These are phyloP conservation scores for Cololabis saira DNA, from an alignment of 2,113 vertebrate species.

Conservation along the genomic window DNA sequence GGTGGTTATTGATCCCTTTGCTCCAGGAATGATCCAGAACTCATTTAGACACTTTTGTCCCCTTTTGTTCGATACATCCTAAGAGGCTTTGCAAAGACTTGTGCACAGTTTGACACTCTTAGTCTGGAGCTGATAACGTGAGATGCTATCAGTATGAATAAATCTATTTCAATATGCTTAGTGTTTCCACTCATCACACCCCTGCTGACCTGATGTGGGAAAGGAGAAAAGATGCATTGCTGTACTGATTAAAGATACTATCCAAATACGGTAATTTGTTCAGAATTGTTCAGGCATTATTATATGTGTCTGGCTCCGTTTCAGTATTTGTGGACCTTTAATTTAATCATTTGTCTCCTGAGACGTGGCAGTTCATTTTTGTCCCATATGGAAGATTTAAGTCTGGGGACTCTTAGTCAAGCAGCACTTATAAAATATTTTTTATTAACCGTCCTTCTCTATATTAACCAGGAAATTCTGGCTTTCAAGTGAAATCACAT, in stretches of 20 bases:
- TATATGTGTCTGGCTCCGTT: constrained; percentile 6
- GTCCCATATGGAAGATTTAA: background rate
- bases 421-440: background rate
- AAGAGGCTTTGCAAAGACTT: constrained; percentile 72
- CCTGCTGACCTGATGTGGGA: constrained; percentile 54
- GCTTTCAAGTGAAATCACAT: background rate
- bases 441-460: background rate
- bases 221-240: constrained; percentile 63
- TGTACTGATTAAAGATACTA: constrained; percentile 67
- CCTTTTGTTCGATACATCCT: constrained; percentile 76
- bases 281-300: constrained; percentile 16
- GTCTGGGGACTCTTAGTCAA: background rate
- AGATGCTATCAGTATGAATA: constrained; percentile 70
- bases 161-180: constrained; percentile 73
- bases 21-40: constrained; percentile 76
- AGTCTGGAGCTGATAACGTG: constrained; percentile 54
- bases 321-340: constrained; percentile 3
- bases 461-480: background rate
- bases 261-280: constrained; percentile 59
- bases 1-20: constrained; percentile 77
- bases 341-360: background rate
- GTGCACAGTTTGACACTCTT: constrained; percentile 55
- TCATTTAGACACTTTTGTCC: constrained; percentile 72
- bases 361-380: background rate
- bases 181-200: constrained; percentile 57